Evolutionary conservation across 2,888 invertebrate species (phyloP), one percentile per base, ranked within the genome.

Genomic region (Eupithecia centaureata): DNA sequence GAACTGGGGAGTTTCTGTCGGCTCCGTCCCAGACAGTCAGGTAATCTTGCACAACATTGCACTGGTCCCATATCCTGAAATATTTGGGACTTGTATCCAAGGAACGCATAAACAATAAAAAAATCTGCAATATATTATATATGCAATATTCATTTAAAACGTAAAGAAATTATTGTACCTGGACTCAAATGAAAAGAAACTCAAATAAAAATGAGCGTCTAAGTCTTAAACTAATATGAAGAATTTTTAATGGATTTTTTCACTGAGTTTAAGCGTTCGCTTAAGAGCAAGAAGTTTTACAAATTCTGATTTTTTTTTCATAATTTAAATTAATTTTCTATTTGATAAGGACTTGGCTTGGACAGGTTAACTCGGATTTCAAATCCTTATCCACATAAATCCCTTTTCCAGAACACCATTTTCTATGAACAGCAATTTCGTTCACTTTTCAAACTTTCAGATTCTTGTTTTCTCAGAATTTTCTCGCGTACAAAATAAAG

Each of bases 1-100:
- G 88, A 10, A 96, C 94, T 0, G 96, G 96, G n/a, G 95, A 95
- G 63, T 95, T 94, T 15, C 95, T 93, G 18, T 95, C 95, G 42
- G 95, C 94, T 0, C 97, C 97, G 82, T 97, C 97, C 93, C 96
- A 96, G 63, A 97, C 96, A 33, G 96, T 96, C 76, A 97, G 90
- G 85, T 96, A 96, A 88, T 97, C 97, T 86, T 96, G 96, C 70
- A 96, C 96, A 78, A 96, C 95, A 85, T 96, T 96, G 87, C 97
- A 97, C 87, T 96, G 96, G 88, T 96, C 96, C 96, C 96, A 96
- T 70, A 96, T 95, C 86, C 96, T 96, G 84, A 63, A 85, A 71
- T 15, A 27, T 12, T 51, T 52, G 7, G n/a, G 27, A 33, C 25
- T 57, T 58, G 22, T 47, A 47, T 47, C 22, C 47, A 47, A 47